Conservation (phyloP, 1,140 invertebrate species). For the Neotoxoptera formosana region DNA sequence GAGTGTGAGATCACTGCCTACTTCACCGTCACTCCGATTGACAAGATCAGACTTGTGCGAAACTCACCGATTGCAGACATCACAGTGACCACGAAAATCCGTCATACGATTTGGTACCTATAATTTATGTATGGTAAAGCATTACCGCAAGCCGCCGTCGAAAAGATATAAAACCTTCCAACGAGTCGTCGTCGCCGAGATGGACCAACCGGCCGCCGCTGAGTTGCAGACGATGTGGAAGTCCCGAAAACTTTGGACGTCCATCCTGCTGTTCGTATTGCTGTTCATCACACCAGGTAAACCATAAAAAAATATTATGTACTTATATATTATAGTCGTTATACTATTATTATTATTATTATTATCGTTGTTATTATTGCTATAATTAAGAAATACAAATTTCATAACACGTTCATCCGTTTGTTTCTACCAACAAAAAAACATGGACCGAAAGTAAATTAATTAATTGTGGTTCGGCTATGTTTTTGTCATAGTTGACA, state of each 20-base stretch:
- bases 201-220: neutral
- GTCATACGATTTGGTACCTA: neutral
- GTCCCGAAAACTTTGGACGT: neutral
- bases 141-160: neutral
- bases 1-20: neutral
- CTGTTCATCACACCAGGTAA: slow-evolving; percentile 38
- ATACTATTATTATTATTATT: neutral
- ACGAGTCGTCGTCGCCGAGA: neutral
- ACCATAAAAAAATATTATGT: neutral
- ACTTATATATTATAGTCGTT: neutral
- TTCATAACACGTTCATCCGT: neutral
- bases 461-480: slow-evolving; percentile 46
- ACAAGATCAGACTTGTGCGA: neutral
- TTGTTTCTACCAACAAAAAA: neutral
- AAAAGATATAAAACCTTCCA: neutral
- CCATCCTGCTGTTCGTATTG: slow-evolving; percentile 23
- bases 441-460: slow-evolving; percentile 53
- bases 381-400: neutral
- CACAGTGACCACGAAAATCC: neutral
- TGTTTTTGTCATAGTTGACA: slow-evolving; percentile 49
- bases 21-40: neutral
- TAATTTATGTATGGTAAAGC: neutral
- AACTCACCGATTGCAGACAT: neutral
- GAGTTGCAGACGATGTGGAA: slow-evolving; percentile 21
- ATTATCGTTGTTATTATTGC: neutral